A percentile compares a stretch with the other conserved stretches of the same genome.
phyloP scores from a whole-genome alignment of 2,113 vertebrate species.

The Hyla sarda region DNA sequence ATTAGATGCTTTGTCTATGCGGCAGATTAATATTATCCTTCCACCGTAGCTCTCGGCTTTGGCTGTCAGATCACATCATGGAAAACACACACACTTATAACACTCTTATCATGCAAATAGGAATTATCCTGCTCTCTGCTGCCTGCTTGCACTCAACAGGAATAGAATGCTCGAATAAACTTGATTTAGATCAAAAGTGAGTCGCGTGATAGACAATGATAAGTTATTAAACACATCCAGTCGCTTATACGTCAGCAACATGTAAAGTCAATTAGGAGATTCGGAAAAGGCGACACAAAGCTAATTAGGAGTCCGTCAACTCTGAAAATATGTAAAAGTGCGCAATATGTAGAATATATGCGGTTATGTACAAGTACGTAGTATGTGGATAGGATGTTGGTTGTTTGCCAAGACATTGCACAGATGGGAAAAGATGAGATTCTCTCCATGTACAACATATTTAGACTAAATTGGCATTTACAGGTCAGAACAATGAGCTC shows the following conservation, averaged over 20 bases:
- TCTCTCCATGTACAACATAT: neutral
- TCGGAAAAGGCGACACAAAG: slow-evolving; percentile 12
- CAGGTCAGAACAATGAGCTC: slow-evolving; percentile 37
- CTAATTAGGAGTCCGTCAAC: slow-evolving; percentile 46
- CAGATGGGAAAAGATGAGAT: slow-evolving; percentile 36
- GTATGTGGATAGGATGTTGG: slow-evolving; percentile 24
- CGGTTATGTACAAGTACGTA: neutral
- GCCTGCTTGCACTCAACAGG: slow-evolving; percentile 37
- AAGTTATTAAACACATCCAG: slow-evolving; percentile 51
- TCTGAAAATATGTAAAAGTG: slow-evolving; percentile 25
- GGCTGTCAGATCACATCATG: slow-evolving; percentile 57
- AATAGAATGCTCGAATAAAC: slow-evolving; percentile 51
- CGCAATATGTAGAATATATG: slow-evolving; percentile 26
- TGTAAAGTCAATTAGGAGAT: slow-evolving; percentile 51
- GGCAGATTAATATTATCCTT: slow-evolving; percentile 53
- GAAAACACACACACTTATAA: slow-evolving; percentile 55
- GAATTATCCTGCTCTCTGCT: slow-evolving; percentile 37
- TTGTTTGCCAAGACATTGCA: slow-evolving; percentile 38
- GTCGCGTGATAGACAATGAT: slow-evolving; percentile 43
- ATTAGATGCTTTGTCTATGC: slow-evolving; percentile 39
- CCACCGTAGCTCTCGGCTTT: slow-evolving; percentile 47
- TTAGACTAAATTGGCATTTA: slow-evolving; percentile 47
- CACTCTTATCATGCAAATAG: slow-evolving; percentile 57
- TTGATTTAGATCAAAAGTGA: slow-evolving; percentile 54
- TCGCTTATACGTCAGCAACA: slow-evolving; percentile 38